phyloP scores from a whole-genome alignment of 2,888 invertebrate genomes.

The Leistus spinibarbis region DNA sequence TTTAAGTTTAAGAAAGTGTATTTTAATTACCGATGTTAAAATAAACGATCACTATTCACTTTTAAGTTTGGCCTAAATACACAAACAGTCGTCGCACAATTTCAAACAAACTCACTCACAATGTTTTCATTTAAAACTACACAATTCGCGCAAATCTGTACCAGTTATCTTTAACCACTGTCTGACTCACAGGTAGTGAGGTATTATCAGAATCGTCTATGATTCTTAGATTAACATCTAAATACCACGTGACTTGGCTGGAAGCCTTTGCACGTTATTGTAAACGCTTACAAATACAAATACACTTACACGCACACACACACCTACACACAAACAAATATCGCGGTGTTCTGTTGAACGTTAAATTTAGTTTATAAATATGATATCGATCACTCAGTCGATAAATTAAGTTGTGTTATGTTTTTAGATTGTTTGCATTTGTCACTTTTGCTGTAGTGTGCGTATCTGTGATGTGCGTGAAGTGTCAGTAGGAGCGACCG shows the following conservation, averaged over 20 bases:
- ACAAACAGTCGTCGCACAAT: neutral
- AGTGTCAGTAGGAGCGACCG: neutral
- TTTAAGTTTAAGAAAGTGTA: too few relatives aligned
- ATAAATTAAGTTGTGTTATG: neutral
- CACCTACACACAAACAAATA: neutral
- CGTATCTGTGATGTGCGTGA: neutral
- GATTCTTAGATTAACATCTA: neutral
- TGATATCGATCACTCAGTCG: neutral
- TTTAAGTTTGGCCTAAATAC: neutral
- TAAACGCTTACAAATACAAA: neutral
- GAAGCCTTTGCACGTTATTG: constrained; percentile 7
- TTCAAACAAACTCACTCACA: neutral
- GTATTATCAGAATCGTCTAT: neutral
- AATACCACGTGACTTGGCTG: constrained; percentile 11
- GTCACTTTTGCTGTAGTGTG: neutral
- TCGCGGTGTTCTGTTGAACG: neutral
- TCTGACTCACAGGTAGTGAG: neutral
- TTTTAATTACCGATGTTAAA: neutral
- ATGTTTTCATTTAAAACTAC: neutral
- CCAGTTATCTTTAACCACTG: neutral
- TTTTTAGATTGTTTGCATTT: neutral
- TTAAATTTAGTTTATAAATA: neutral
- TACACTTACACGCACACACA: neutral
- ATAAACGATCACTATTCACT: neutral
- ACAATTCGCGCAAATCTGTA: neutral